Evolutionary conservation across 2,797 vertebrate genomes (phyloP), one percentile per base, ranked within the genome.

Genomic region (Enteromius argenteus): DNA sequence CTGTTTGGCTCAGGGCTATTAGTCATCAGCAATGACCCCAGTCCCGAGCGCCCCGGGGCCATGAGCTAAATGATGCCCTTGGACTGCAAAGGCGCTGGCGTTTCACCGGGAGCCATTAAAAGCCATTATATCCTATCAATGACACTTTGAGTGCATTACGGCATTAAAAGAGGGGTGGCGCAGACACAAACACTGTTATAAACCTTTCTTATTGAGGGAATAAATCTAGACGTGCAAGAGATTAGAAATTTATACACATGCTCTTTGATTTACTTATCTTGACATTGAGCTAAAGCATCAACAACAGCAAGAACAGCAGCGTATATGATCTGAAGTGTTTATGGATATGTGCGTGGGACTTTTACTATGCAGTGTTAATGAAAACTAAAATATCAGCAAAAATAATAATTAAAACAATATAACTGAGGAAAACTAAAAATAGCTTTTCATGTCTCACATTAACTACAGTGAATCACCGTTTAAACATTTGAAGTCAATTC

Each of bases 1-100:
- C 58, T 75, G 77, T 85, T 81, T 60, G 46, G 82, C 81, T 84
- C n/a, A 49, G 21, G 83, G 86, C 88, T 73, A 85, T 89, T 85
- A 69, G 81, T 87, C 86, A 86, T 76, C 85, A 46, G 76, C 80
- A 75, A 84, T 73, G 83, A 84, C 87, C 88, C 67, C 56, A 32
- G 56, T 46, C 15, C 74, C 68, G 14, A 35, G 23, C 46, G 69
- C 85, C 81, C 82, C n/a, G 74, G 53, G 86, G 84, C 64, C 60
- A 77, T n/a, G 49, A 80, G 75, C 84, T 88, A 82, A 89, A 87
- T 79, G 86, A 85, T 83, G 77, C 74, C 79, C 80, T 75, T 88
- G 86, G 71, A 87, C 87, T 60, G 73, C 83, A 67, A 84, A 80
- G 73, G 68, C 80, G 68, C 80, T 81, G 79, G 68, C 37, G 73